These are phyloP conservation scores for Limanda limanda DNA, from an alignment of 2,113 vertebrate genomes.

Conservation along the genomic window DNA sequence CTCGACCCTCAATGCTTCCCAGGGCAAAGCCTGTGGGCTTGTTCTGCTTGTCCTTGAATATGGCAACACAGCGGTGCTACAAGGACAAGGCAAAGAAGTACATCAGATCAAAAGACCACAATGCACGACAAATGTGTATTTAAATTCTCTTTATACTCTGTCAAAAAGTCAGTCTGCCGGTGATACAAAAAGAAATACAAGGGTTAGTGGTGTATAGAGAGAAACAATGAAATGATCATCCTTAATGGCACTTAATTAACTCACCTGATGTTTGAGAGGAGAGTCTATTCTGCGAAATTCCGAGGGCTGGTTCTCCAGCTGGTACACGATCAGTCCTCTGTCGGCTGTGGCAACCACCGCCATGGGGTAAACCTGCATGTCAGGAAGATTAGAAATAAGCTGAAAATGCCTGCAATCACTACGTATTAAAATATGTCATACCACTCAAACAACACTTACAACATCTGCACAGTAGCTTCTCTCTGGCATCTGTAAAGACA, in stretches of 20 bases:
- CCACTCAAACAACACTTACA: constrained; percentile 79
- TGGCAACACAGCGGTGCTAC: constrained; percentile 98
- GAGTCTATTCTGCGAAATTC: constrained; percentile 98
- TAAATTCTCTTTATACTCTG: too few species aligned
- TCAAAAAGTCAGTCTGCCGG: too few species aligned
- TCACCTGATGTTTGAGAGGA: constrained; percentile 97
- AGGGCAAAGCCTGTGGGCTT: constrained; percentile 98
- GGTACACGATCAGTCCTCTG: constrained; percentile 96
- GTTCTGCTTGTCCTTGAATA: constrained; percentile 99
- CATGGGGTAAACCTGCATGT: constrained; percentile 94
- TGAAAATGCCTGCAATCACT: neutral
- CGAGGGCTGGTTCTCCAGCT: constrained; percentile 96
- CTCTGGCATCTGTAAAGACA: constrained; percentile 96
- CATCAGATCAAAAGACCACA: neutral
- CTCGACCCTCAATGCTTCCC: constrained; percentile 97
- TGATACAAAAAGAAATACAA: too few species aligned
- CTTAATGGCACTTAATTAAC: neutral
- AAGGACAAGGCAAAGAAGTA: neutral
- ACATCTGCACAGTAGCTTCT: constrained; percentile 98
- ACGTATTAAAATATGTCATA: neutral
- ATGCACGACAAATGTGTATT: neutral
- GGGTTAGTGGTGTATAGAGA: too few species aligned
- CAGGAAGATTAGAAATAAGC: neutral
- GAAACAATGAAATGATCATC: neutral
- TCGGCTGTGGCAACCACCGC: constrained; percentile 97